A percentile compares a stretch with the other conserved stretches of the same genome.
These are phyloP conservation scores for Nymphalis urticae DNA, from an alignment of 2,888 invertebrate genomes.

Conservation along the genomic window DNA sequence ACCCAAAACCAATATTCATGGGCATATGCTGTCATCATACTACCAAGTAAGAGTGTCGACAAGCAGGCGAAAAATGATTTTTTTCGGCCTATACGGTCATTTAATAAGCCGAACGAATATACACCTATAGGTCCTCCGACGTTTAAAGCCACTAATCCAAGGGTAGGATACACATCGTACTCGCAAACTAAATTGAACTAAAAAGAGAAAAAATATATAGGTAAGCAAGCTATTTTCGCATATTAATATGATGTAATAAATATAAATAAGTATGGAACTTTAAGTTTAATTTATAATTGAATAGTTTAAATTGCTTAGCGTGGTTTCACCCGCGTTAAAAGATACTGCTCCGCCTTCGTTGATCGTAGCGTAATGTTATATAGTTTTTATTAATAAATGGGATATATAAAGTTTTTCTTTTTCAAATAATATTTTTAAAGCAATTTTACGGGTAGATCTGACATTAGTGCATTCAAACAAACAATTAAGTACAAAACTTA, in stretches of 20 bases:
- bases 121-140: slow-evolving; percentile 95
- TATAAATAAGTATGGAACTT: too few species aligned
- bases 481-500: too few species aligned
- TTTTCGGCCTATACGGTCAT: slow-evolving; percentile 93
- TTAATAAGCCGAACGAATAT: slow-evolving; percentile 91
- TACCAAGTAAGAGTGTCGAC: slow-evolving; percentile 89
- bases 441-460: too few species aligned
- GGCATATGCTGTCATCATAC: slow-evolving; percentile 89
- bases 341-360: too few species aligned
- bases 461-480: too few species aligned
- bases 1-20: slow-evolving; percentile 92
- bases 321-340: too few species aligned
- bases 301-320: background rate
- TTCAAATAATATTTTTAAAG: too few species aligned
- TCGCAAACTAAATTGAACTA: slow-evolving; percentile 96
- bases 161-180: slow-evolving; percentile 91
- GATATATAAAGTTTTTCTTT: too few species aligned
- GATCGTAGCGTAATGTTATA: too few species aligned
- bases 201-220: slow-evolving; percentile 48
- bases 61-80: slow-evolving; percentile 93
- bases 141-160: slow-evolving; percentile 92
- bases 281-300: background rate
- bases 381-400: too few species aligned
- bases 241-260: too few species aligned
- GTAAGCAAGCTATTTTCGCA: too few species aligned